These are phyloP conservation scores for Helarctos malayanus DNA, from an alignment of 2,797 vertebrate genomes.

Conservation along the genomic window DNA sequence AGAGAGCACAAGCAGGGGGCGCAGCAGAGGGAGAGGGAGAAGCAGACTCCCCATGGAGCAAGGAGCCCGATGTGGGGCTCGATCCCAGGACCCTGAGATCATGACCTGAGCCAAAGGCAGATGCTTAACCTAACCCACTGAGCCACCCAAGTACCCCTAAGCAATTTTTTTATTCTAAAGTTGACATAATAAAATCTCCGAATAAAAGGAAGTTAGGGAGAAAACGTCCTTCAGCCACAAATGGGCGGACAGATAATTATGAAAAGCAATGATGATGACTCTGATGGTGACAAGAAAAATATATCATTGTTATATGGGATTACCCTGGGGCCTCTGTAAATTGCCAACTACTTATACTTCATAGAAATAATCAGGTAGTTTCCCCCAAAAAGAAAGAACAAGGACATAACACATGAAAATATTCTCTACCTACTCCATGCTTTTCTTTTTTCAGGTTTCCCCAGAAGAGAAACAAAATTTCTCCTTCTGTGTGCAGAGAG, in stretches of 20 bases:
- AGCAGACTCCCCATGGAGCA: no score
- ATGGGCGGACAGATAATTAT: neutral
- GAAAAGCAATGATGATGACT: neutral
- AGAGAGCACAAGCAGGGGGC: no score
- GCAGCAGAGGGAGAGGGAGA: no score
- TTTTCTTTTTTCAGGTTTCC: neutral
- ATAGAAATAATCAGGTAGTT: neutral
- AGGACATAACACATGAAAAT: neutral
- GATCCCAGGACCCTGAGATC: no score
- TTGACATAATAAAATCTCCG: fast-evolving
- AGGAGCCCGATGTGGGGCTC: no score
- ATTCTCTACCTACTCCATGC: neutral
- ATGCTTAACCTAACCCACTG: no score
- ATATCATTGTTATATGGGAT: neutral
- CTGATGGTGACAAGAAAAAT: conserved; percentile 48
- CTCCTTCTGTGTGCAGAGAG: fast-evolving
- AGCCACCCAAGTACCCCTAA: no score
- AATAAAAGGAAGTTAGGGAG: neutral
- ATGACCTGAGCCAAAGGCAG: no score
- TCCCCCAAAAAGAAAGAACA: neutral
- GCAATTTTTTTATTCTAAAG: neutral
- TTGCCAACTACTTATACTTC: conserved; percentile 22
- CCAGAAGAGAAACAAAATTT: neutral
- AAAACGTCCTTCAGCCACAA: conserved; percentile 16
- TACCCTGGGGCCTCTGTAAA: neutral